phyloP scores from a whole-genome alignment of 2,888 invertebrate genomes.

The Ochropacha duplaris region DNA sequence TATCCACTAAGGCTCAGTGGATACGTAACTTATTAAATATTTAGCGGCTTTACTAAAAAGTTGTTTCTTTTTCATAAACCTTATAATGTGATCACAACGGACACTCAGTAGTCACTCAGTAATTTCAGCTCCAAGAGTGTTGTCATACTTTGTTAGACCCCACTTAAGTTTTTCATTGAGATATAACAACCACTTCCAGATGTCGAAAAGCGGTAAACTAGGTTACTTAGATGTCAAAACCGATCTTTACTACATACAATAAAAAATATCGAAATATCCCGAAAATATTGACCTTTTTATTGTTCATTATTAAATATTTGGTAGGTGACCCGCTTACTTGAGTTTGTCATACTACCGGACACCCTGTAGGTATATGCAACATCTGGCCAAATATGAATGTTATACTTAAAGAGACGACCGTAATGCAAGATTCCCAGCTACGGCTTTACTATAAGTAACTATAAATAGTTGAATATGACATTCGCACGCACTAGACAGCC shows the following conservation, averaged over 20 bases:
- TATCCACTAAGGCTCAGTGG: no score
- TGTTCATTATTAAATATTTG: no score
- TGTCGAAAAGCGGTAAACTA: not conserved
- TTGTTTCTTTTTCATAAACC: not conserved
- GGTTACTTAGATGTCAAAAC: not conserved
- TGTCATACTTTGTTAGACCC: not conserved
- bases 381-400: no score
- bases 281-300: no score
- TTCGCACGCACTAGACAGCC: conserved; percentile 12
- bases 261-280: no score
- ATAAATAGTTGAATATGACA: conserved; percentile 15
- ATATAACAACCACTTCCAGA: not conserved
- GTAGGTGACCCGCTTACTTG: no score
- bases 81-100: not conserved
- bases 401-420: no score
- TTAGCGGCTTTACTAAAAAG: not conserved
- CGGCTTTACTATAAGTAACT: conserved; percentile 3
- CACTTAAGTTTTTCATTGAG: not conserved
- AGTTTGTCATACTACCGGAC: no score
- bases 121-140: not conserved
- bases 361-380: no score
- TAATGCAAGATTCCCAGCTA: not conserved
- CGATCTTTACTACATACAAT: not conserved
- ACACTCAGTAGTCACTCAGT: no score
- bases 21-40: no score